phyloP scores from a whole-genome alignment of 2,113 vertebrate genomes.

The Scophthalmus maximus region DNA sequence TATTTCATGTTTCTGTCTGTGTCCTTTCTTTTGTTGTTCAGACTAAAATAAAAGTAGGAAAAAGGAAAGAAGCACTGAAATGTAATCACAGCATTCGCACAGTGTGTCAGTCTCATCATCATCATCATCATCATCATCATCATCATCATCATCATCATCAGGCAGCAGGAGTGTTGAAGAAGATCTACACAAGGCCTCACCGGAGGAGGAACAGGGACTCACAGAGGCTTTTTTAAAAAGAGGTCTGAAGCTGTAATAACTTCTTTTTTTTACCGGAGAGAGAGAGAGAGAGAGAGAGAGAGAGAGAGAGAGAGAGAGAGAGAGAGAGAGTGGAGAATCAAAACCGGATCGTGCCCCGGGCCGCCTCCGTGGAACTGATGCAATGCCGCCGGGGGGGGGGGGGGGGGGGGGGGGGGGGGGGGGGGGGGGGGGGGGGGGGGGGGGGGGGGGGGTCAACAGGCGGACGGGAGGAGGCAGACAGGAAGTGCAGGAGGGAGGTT shows the following conservation, averaged over 20 bases:
- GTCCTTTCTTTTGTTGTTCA: not conserved
- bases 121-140: not conserved
- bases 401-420: not conserved
- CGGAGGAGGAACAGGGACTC: slow-evolving; percentile 8
- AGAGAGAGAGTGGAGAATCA: too few species aligned
- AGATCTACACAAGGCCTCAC: slow-evolving; percentile 25
- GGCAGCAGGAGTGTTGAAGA: too few species aligned
- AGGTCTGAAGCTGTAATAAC: slow-evolving; percentile 37
- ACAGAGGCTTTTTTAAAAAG: slow-evolving; percentile 50
- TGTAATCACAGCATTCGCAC: slow-evolving; percentile 5
- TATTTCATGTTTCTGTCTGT: too few species aligned
- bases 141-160: not conserved
- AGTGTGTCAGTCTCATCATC: not conserved
- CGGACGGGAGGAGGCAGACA: not conserved
- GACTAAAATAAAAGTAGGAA: too few species aligned
- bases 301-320: too few species aligned
- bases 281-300: too few species aligned
- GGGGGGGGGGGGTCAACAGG: not conserved
- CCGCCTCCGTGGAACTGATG: slow-evolving; percentile 30
- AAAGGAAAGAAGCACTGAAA: not conserved
- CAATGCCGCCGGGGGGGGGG: slow-evolving; percentile 14
- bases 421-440: not conserved
- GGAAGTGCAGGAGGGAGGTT: slow-evolving; percentile 27
- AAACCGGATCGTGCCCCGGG: too few species aligned
- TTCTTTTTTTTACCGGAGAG: not conserved